These are phyloP conservation scores for Sarcophaga subvicina DNA, from an alignment of 2,888 invertebrate species.

Conservation along the genomic window DNA sequence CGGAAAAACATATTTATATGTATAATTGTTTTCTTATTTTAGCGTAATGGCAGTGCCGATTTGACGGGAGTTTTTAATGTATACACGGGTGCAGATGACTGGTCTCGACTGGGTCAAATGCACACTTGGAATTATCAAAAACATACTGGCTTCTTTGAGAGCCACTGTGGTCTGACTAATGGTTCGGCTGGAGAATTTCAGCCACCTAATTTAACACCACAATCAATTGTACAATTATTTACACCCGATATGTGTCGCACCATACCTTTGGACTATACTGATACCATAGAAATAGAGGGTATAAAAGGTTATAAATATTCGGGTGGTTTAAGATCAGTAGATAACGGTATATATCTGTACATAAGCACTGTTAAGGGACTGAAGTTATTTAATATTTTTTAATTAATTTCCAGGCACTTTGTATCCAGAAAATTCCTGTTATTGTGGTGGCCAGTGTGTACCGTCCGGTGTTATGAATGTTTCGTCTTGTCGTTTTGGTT, in stretches of 20 bases:
- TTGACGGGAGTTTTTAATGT: conserved; percentile 91
- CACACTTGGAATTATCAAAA: conserved; percentile 88
- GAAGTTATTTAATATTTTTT: not conserved
- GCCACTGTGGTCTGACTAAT: conserved; percentile 85
- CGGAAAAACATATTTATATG: not conserved
- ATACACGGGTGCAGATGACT: conserved; percentile 86
- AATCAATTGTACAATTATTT: conserved; percentile 85
- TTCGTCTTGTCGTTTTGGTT: conserved; percentile 89
- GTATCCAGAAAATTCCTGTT: conserved; percentile 86
- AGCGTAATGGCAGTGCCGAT: conserved; percentile 90
- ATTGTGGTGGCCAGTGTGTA: conserved; percentile 88
- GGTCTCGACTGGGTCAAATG: conserved; percentile 86
- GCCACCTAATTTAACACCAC: conserved; percentile 85
- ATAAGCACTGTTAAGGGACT: not conserved
- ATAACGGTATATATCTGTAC: conserved; percentile 83
- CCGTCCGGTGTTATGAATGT: conserved; percentile 90
- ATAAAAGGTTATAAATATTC: conserved; percentile 87
- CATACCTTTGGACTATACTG: conserved; percentile 85
- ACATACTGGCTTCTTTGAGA: conserved; percentile 83
- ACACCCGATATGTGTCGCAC: conserved; percentile 90
- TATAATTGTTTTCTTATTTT: conserved; percentile 73
- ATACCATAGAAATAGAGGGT: conserved; percentile 84
- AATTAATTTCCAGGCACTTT: conserved; percentile 82
- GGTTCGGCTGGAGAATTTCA: conserved; percentile 93
- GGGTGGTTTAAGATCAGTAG: conserved; percentile 85